A percentile compares a stretch with the other conserved stretches of the same genome.
phyloP scores from a whole-genome alignment of 1,140 invertebrate species.

The Spodoptera litura region DNA sequence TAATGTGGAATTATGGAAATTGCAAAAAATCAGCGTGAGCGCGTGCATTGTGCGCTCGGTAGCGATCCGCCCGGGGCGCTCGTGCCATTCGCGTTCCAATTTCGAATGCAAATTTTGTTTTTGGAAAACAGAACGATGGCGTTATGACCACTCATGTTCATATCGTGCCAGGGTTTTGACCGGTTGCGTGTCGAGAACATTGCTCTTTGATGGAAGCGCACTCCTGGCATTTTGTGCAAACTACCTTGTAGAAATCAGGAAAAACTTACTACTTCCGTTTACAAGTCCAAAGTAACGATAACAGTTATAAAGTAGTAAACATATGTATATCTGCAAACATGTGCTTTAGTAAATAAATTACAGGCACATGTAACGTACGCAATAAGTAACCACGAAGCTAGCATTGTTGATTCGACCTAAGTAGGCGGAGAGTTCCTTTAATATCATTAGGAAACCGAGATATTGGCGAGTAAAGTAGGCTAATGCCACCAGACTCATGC shows the following conservation, averaged over 20 bases:
- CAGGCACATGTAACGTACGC: no score
- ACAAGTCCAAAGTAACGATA: background rate
- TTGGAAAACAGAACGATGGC: slow-evolving; percentile 56
- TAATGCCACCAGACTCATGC: slow-evolving; percentile 44
- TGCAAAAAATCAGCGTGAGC: slow-evolving; percentile 47
- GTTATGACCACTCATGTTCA: slow-evolving; percentile 52
- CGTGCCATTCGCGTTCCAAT: slow-evolving; percentile 79
- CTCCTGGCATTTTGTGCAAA: slow-evolving; percentile 68
- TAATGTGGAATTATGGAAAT: slow-evolving; percentile 50
- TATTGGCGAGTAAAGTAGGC: slow-evolving; percentile 44
- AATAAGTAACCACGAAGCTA: no score
- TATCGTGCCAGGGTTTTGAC: slow-evolving; percentile 66
- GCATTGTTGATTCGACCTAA: no score
- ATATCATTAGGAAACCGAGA: no score
- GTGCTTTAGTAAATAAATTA: no score
- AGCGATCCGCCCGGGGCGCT: slow-evolving; percentile 75
- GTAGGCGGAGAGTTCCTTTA: no score
- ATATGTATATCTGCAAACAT: no score
- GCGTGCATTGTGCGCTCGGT: slow-evolving; percentile 67
- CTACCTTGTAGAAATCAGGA: slow-evolving; percentile 56
- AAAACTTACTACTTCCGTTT: background rate
- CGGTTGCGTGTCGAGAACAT: slow-evolving; percentile 70
- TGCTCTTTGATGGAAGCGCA: slow-evolving; percentile 65
- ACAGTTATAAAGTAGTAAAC: background rate
- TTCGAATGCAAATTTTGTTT: slow-evolving; percentile 76